Evolutionary conservation across 2,888 invertebrate species (phyloP), one percentile per base, ranked within the genome.

Genomic region (Dolichomitus sp.): DNA sequence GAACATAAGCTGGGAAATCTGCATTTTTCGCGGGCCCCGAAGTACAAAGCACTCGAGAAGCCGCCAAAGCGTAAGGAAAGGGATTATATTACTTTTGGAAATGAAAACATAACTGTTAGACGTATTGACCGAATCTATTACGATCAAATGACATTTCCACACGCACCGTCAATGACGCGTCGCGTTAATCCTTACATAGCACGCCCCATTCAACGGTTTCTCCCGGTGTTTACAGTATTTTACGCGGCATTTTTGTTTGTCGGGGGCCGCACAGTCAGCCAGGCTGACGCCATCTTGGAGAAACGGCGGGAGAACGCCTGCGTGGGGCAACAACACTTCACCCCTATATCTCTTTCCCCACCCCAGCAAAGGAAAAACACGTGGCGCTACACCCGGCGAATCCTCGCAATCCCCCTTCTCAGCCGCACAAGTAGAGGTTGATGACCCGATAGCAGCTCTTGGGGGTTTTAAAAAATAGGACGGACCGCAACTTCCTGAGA

Each of bases 1-100:
- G 80, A 90, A 89, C 86, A 90, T 88, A 80, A 91, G 87, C 84
- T 92, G 90, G 81, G 87, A 90, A 73, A 90, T 85, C 66, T 88
- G 90, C 90, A 92, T 92, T 52, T 92, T 52, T 86, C 81, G 59
- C 40, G 50, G 14, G 40, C 9, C 5, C 11, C 50, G 19, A 30
- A 33, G 45, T 19, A 69, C 59, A 12, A 19, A 7, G 2, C 33
- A 14, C 68, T 37, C 59, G 66, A 45, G 17, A 57, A 17, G 48
- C 19, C 27, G 48, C 23, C 30, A 19, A 59, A n/a, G 48, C 54
- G 30, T 54, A 27, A 75, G 42, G 59, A 59, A 52, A 59, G 50
- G 33, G 19, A 33, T 37, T n/a, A n/a, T 54, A 9, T 23, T 54
- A 27, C 23, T 23, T 12, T 27, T 54, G 23, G 0, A 54, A 23